Evolutionary conservation across 2,888 invertebrate species (phyloP), one percentile per base, ranked within the genome.

Genomic region (Sceliomorpha sp.): DNA sequence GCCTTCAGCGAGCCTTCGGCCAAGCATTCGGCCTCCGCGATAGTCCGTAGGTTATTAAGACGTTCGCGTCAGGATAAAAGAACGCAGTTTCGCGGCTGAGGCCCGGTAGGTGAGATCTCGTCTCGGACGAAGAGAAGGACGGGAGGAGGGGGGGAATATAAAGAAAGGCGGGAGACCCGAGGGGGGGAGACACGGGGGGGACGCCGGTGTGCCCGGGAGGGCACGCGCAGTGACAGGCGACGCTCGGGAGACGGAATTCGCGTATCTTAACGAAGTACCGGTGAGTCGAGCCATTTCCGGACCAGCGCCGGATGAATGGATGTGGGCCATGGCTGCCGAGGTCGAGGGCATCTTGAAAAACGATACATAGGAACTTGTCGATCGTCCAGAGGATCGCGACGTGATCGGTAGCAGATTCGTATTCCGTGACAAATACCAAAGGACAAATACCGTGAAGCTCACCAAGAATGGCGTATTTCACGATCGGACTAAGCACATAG

Each of bases 221-320:
- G n/a, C n/a, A n/a, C n/a, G n/a, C n/a, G n/a, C n/a, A n/a, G n/a
- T n/a, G n/a, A n/a, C n/a, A n/a, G n/a, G n/a, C n/a, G n/a, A n/a
- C n/a, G n/a, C n/a, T n/a, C n/a, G n/a, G n/a, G n/a, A 2, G 8
- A 40, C 14, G 9, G 50, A 39, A 9, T 13, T 20, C 8, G 34
- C 26, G 1, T 13, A 12, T 13, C 13, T 59, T 6, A 20, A 51
- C 2, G 60, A 56, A 40, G 36, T 60, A 12, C 56, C 64, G n/a
- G n/a, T 72, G 12, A 13, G 13, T 7, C 45, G 55, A 26, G 67
- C 72, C 5, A 8, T 69, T 24, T 45, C 34, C 1, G 34, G 67
- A 15, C 39, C 56, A 0, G 51, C 70, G 1, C 59, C 68, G 2
- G 44, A 51, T 1, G 64, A 71, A 34, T 76, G 75, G 76, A 29